Evolutionary conservation across 2,797 vertebrate species (phyloP).

Genomic region (Sebastes diaconus): DNA sequence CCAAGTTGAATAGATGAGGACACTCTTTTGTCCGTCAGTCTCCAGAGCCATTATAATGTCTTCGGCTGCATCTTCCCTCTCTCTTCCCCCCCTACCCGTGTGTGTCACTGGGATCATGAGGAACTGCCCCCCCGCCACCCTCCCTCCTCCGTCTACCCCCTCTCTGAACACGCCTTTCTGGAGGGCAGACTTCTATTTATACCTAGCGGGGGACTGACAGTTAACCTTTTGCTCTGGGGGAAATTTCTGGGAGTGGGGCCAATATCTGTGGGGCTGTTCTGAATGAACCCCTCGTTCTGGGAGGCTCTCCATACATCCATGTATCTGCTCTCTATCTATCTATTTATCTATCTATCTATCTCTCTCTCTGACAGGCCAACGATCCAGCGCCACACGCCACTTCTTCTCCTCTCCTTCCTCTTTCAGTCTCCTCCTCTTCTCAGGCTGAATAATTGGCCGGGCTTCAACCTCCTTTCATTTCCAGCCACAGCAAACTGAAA

Average conservation of each 20-base stretch:
- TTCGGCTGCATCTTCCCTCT: constrained; percentile 51
- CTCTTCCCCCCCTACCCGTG: constrained; percentile 20
- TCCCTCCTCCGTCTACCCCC: constrained; percentile 56
- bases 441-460: constrained; percentile 75
- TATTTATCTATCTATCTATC: constrained; percentile 12
- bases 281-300: constrained; percentile 61
- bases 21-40: constrained; percentile 76
- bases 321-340: constrained; percentile 25
- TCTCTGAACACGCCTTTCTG: constrained; percentile 76
- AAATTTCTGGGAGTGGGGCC: constrained; percentile 79
- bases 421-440: constrained; percentile 63
- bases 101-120: constrained; percentile 71
- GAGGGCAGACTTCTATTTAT: constrained; percentile 81
- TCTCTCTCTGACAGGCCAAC: constrained; percentile 37
- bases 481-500: constrained; percentile 76
- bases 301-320: constrained; percentile 50
- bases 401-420: constrained; percentile 50
- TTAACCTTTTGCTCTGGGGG: constrained; percentile 83
- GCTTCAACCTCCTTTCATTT: constrained; percentile 80
- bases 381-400: constrained; percentile 71
- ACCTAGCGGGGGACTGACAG: constrained; percentile 84
- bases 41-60: constrained; percentile 66
- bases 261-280: constrained; percentile 68
- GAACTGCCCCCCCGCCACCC: constrained; percentile 44
- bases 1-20: constrained; percentile 68